Conservation (phyloP, 1,140 invertebrate genomes). For the Aricia agestis region DNA sequence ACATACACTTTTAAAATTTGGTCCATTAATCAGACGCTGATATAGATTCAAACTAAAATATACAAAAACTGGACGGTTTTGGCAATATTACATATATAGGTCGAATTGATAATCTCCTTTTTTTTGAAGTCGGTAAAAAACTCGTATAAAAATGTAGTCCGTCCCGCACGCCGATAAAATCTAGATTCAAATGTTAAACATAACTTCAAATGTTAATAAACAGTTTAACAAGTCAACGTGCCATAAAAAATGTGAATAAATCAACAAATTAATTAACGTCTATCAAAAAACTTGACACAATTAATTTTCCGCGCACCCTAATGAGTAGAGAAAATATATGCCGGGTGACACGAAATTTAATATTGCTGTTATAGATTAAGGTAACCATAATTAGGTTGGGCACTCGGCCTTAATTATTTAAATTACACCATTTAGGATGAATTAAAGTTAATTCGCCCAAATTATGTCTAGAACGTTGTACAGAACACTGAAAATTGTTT, state of each 20-base stretch:
- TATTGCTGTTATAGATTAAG: conserved; percentile 1
- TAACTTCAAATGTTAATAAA: too few relatives aligned
- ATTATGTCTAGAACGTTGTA: background rate
- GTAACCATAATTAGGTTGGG: background rate
- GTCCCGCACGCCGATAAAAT: too few relatives aligned
- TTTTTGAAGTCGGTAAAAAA: too few relatives aligned
- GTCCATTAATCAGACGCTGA: too few relatives aligned
- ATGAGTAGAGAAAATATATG: background rate
- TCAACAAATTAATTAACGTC: conserved; percentile 21
- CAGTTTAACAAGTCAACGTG: background rate
- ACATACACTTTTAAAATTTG: too few relatives aligned
- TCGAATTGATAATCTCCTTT: too few relatives aligned
- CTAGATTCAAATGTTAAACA: too few relatives aligned
- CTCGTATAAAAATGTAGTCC: too few relatives aligned
- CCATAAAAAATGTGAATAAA: background rate
- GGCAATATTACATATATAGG: too few relatives aligned
- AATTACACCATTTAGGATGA: conserved; percentile 3
- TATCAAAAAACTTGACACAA: conserved; percentile 26
- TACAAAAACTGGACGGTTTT: too few relatives aligned
- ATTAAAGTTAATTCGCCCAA: conserved; percentile 14
- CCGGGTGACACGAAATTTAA: background rate
- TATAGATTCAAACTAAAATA: too few relatives aligned
- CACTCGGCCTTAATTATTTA: background rate
- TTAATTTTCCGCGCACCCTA: conserved; percentile 20
- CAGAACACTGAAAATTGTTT: background rate